phyloP scores from a whole-genome alignment of 2,888 invertebrate species.

The Pinctada fucata region DNA sequence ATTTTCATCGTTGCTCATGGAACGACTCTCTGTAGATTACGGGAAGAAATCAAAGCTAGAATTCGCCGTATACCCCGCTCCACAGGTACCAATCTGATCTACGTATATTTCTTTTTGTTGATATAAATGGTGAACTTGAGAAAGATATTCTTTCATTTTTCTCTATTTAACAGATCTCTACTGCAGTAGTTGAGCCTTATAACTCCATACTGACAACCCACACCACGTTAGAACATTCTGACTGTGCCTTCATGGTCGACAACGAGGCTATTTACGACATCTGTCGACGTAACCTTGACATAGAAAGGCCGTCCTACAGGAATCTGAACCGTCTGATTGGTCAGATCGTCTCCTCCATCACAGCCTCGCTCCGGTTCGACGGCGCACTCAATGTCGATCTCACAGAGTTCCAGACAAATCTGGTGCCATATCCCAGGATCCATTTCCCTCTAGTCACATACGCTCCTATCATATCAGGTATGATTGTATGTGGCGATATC shows the following conservation, averaged over 20 bases:
- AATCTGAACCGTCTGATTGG: slow-evolving; percentile 95
- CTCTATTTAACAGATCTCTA: slow-evolving; percentile 79
- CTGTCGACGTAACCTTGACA: slow-evolving; percentile 87
- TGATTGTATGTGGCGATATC: too few relatives aligned
- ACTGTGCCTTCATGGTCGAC: slow-evolving; percentile 97
- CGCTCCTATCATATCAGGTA: slow-evolving; percentile 89
- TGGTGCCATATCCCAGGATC: slow-evolving; percentile 80
- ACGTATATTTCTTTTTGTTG: background rate
- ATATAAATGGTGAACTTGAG: background rate
- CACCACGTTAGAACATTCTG: slow-evolving; percentile 90
- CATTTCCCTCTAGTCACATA: slow-evolving; percentile 92
- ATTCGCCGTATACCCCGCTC: slow-evolving; percentile 93
- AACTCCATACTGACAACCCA: slow-evolving; percentile 97
- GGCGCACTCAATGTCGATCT: slow-evolving; percentile 80
- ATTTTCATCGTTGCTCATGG: slow-evolving; percentile 93
- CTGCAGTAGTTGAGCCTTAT: slow-evolving; percentile 96
- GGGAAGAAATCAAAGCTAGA: slow-evolving; percentile 78
- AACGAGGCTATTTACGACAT: slow-evolving; percentile 95
- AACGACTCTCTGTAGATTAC: slow-evolving; percentile 88
- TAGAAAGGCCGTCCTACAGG: slow-evolving; percentile 90
- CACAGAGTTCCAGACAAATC: slow-evolving; percentile 79
- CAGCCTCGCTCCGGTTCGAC: slow-evolving; percentile 78
- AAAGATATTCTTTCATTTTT: background rate
- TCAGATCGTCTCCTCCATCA: slow-evolving; percentile 83
- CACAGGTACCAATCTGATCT: slow-evolving; percentile 81